Conservation (phyloP, 1,140 invertebrate species). For the Archivesica marissinica region DNA sequence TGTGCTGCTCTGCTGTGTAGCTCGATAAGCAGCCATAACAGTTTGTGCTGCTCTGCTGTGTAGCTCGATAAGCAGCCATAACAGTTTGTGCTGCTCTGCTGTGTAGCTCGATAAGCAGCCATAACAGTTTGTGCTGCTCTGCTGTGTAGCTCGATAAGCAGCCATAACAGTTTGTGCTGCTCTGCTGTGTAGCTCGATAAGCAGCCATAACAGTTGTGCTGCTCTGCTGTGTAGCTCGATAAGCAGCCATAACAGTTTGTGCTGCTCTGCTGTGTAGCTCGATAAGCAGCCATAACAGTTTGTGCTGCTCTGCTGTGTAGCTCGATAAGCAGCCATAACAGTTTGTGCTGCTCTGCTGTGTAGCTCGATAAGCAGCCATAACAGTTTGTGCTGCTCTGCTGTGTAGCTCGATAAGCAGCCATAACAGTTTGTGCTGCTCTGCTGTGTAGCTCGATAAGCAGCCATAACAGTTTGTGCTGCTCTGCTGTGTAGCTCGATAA, state of each 20-base stretch:
- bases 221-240: slow-evolving; percentile 43
- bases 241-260: slow-evolving; percentile 56
- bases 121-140: slow-evolving; percentile 47
- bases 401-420: slow-evolving; percentile 58
- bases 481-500: slow-evolving; percentile 49
- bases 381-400: slow-evolving; percentile 42
- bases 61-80: slow-evolving; percentile 60
- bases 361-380: slow-evolving; percentile 60
- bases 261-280: slow-evolving; percentile 43
- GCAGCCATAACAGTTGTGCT: slow-evolving; percentile 62
- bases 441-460: slow-evolving; percentile 55
- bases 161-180: slow-evolving; percentile 48
- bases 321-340: slow-evolving; percentile 58
- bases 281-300: slow-evolving; percentile 56
- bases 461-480: slow-evolving; percentile 48
- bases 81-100: slow-evolving; percentile 42
- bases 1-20: slow-evolving; percentile 50
- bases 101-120: slow-evolving; percentile 58
- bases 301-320: slow-evolving; percentile 50
- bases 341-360: slow-evolving; percentile 40
- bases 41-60: slow-evolving; percentile 40
- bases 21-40: slow-evolving; percentile 58
- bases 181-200: slow-evolving; percentile 49
- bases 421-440: slow-evolving; percentile 47
- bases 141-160: slow-evolving; percentile 55